Conservation (phyloP, 2,113 vertebrate species). For the Pedionomus torquatus region DNA sequence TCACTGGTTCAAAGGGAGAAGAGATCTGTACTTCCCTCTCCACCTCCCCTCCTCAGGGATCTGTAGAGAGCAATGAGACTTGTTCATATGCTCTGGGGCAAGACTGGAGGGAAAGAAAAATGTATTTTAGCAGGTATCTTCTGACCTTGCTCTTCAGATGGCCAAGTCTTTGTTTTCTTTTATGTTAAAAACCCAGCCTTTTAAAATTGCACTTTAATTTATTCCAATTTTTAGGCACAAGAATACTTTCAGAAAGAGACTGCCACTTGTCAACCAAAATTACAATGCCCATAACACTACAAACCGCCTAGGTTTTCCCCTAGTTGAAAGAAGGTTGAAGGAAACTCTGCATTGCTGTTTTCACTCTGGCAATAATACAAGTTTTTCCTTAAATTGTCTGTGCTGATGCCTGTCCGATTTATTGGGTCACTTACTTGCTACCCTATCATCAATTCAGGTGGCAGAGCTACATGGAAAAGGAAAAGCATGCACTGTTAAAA, state of each 20-base stretch:
- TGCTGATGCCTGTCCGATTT: background rate
- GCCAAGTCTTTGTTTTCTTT: background rate
- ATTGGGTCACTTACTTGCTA: background rate
- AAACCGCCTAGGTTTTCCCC: background rate
- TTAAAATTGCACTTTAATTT: background rate
- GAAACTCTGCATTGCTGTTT: constrained; percentile 6
- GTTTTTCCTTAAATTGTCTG: background rate
- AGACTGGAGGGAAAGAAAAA: background rate
- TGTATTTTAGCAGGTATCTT: background rate
- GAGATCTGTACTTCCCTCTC: background rate
- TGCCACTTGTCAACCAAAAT: background rate
- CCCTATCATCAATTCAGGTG: background rate
- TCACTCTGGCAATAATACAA: background rate
- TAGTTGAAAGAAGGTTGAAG: background rate
- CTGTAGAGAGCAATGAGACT: background rate
- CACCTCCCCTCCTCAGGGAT: background rate
- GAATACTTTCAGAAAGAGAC: background rate
- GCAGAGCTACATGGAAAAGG: background rate
- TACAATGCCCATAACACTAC: background rate
- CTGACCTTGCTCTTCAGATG: background rate
- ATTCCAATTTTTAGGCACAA: background rate
- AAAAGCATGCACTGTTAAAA: background rate
- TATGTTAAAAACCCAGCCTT: background rate
- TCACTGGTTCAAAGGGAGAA: background rate
- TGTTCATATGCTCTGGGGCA: background rate